phyloP scores from a whole-genome alignment of 2,113 vertebrate genomes.

The Colinus virginianus region DNA sequence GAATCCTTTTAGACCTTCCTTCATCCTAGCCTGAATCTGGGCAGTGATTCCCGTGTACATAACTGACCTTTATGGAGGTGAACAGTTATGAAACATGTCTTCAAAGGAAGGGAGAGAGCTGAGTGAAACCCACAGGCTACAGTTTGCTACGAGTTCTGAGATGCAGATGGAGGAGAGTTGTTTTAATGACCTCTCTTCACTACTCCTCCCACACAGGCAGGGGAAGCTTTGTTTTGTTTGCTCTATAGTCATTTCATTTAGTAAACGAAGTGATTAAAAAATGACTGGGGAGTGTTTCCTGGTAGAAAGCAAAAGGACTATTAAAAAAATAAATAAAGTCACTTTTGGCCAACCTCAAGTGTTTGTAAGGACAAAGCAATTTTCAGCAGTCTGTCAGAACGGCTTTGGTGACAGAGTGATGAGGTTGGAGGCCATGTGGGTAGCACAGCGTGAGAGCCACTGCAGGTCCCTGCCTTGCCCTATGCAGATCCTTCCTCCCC shows the following conservation, averaged over 20 bases:
- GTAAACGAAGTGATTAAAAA: neutral
- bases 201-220: neutral
- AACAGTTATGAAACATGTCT: conserved; percentile 2
- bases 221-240: neutral
- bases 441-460: accelerated
- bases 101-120: conserved; percentile 7
- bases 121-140: conserved; percentile 11
- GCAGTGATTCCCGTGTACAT: neutral
- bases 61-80: conserved; percentile 13
- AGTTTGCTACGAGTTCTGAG: neutral
- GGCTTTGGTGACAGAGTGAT: neutral
- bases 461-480: neutral
- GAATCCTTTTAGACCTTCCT: neutral
- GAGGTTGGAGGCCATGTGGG: neutral
- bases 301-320: neutral
- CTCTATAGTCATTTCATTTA: neutral
- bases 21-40: neutral
- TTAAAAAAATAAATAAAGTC: neutral
- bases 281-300: neutral
- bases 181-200: neutral
- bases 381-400: neutral
- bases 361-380: neutral
- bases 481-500: neutral
- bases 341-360: neutral
- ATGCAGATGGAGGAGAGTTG: neutral